Evolutionary conservation across 2,113 vertebrate species (phyloP), one percentile per base, ranked within the genome.

Genomic region (Notarius lentiginosus): DNA sequence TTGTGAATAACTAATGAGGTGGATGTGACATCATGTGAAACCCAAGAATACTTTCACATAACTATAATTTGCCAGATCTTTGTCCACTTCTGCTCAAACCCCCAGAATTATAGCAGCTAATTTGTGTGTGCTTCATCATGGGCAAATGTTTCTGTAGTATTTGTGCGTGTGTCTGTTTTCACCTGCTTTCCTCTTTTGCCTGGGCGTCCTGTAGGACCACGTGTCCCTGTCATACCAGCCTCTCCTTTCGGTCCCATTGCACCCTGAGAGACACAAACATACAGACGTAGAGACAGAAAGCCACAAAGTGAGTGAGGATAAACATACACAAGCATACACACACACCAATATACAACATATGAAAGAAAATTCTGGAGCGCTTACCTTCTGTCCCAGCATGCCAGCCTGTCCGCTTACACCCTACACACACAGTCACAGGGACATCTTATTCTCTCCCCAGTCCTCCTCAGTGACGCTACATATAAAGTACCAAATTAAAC

Each of bases 101-200:
- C 41, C 41, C 41, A 41, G 4, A 41, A 41, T 41, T 41, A 41
- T 41, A 41, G 41, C 41, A 41, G 41, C 41, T 41, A 41, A 41
- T 41, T 41, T 41, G 41, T 41, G 41, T 41, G 41, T 4, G 41
- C 41, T 41, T 41, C 41, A 41, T 41, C 41, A 41, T 41, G 41
- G 41, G 41, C 4, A 41, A 41, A 41, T 53, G 51, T 53, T 53
- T 53, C 7, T 63, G 20, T 18, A 61, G 20, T 6, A 61, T 63
- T 20, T 63, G 20, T 63, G 20, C 1, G 6, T 14, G 68, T 41
- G 68, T 41, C 68, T 8, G 41, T 5, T 22, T 75, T 86, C 94
- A 97, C 96, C 92, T 96, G 95, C 94, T 97, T 97, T 82, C 96
- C 96, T 93, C 96, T 91, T 92, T 96, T 97, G 84, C 96, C 96